Base-by-base conservation (phyloP, 1,140 invertebrate genomes). In the Magallana angulata region DNA sequence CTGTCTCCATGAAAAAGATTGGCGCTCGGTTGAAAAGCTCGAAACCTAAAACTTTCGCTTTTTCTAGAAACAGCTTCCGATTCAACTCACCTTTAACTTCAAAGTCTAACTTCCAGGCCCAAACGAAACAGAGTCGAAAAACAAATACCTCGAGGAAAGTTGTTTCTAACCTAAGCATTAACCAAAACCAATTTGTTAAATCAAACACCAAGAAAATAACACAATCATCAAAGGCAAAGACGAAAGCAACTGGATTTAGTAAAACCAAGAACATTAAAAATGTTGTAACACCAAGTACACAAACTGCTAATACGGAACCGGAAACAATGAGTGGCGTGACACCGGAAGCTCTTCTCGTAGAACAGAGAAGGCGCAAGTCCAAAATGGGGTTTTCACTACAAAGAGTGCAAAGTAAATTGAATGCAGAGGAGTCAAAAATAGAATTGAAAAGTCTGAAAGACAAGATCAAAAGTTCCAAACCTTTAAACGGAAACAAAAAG, bases 21-120 rank as follows among this genome's bases (percentile, higher is more conserved):
- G 68, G 68, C 24, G 12, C 18, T 11, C 18, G 36, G 8, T 24
- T 76, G 24, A 76, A 76, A 30, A 24, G 24, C 12, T 76, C 68
- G 5, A 76, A 76, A 30, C 68, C 68, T 36, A 76, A 76, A 0
- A 76, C 68, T 3, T 76, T 76, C 6, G 68, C 68, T 12, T 76
- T 76, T 24, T 76, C 68, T 30, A 76, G 68, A 18, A 76, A 76
- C 68, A 76, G 68, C 24, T 76, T 76, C 14, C 24, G 68, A 9
- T 76, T 76, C 24, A 76, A 12, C 11, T 18, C 68, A 76, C 68
- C 30, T 11, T 18, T 76, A 2, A 9, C 36, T 48, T 76, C 68
- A 30, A 18, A 48, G 36, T 11, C 68, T 30, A 76, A 76, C 14
- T 30, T 76, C 24, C 68, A 76, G 12, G 24, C 1, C 36, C 8